Conservation (phyloP, 2,888 invertebrate genomes). For the Sinotaia quadrata region DNA sequence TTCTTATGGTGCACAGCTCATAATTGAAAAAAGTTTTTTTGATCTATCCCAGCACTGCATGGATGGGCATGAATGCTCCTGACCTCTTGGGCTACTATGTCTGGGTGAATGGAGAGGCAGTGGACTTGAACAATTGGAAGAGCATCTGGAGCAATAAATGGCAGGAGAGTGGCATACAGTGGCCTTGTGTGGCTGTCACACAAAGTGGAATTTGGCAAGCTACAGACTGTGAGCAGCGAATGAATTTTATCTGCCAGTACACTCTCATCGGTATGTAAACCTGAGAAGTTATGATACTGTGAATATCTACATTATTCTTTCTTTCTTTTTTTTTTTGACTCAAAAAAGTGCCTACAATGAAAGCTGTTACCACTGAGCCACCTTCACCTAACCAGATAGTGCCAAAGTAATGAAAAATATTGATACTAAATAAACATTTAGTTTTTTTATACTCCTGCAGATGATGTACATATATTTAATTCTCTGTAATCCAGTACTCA, state of each 20-base stretch:
- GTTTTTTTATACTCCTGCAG: too few species aligned
- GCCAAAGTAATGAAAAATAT: too few species aligned
- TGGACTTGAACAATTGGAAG: constrained; percentile 16
- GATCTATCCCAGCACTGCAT: constrained; percentile 37
- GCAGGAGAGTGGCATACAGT: not conserved
- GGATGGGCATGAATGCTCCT: constrained; percentile 50
- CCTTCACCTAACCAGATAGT: too few species aligned
- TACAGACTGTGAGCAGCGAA: constrained; percentile 32
- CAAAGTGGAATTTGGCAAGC: constrained; percentile 36
- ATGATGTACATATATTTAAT: too few species aligned
- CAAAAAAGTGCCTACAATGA: too few species aligned
- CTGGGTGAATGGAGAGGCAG: constrained; percentile 44
- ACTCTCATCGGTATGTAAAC: constrained; percentile 38
- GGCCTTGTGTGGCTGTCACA: constrained; percentile 40
- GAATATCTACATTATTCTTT: too few species aligned
- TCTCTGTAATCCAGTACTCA: too few species aligned
- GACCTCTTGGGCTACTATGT: constrained; percentile 39
- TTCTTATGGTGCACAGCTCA: too few species aligned
- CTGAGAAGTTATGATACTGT: not conserved
- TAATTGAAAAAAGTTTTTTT: too few species aligned
- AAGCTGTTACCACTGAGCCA: too few species aligned
- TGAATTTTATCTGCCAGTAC: constrained; percentile 48
- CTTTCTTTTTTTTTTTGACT: too few species aligned
- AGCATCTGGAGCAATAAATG: not conserved
- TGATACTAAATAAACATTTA: too few species aligned